A percentile compares a stretch with the other conserved stretches of the same genome.
phyloP scores from a whole-genome alignment of 2,113 vertebrate species.

The Triplophysa tibetana region DNA sequence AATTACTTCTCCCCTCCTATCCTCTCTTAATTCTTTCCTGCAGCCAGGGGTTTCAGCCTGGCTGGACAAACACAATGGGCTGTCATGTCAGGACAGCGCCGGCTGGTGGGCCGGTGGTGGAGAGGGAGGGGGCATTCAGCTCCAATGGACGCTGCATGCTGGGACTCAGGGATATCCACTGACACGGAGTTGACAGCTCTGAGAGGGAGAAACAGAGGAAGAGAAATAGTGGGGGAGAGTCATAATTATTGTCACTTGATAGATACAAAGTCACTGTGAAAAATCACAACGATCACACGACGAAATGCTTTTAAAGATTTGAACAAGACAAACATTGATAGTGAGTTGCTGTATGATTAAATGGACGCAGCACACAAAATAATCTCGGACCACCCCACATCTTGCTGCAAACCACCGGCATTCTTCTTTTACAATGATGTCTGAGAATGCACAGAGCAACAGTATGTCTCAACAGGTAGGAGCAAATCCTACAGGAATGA shows the following conservation, averaged over 20 bases:
- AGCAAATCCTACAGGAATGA: conserved; percentile 28
- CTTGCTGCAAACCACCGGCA: not conserved
- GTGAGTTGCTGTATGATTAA: not conserved
- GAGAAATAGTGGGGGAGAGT: conserved; percentile 2
- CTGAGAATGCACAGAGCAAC: conserved; percentile 32
- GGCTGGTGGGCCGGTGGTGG: conserved; percentile 84
- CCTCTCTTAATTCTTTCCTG: conserved; percentile 69
- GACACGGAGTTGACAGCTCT: conserved; percentile 43
- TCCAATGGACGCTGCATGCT: conserved; percentile 61
- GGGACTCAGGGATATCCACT: conserved; percentile 39
- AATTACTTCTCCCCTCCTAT: conserved; percentile 87
- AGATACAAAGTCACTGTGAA: conserved; percentile 30
- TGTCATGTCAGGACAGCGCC: conserved; percentile 85
- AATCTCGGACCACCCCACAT: not conserved
- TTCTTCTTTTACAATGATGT: conserved; percentile 21
- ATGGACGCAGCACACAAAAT: not conserved
- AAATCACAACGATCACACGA: not conserved
- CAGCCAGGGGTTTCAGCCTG: conserved; percentile 90
- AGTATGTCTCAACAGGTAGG: conserved; percentile 39
- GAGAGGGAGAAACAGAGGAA: conserved; percentile 32
- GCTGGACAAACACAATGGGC: conserved; percentile 91
- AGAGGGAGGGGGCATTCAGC: conserved; percentile 83
- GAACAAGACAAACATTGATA: too few species aligned
- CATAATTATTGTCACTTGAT: conserved; percentile 35
- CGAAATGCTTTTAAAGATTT: not conserved